Percentiles rank a stretch among this genome's conserved stretches.
Conservation (phyloP, 2,113 vertebrate genomes). For the Pimephales promelas region DNA sequence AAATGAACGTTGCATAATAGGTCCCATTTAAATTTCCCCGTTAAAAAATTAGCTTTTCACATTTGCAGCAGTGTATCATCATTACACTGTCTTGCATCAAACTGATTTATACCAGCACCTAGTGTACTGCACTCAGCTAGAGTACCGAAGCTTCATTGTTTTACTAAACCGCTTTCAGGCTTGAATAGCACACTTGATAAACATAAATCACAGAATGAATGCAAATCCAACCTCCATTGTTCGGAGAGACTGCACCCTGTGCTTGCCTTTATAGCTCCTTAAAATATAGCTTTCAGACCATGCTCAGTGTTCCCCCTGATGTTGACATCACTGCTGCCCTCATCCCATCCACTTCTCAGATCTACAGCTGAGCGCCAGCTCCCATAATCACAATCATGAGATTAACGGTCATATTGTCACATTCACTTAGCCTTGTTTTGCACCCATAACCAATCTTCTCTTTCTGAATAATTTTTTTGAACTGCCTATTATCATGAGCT, state of each 20-base stretch:
- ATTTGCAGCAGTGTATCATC: background rate
- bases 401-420: conserved; percentile 55
- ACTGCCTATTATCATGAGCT: conserved; percentile 38
- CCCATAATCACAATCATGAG: conserved; percentile 41
- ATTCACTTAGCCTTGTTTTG: conserved; percentile 41
- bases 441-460: conserved; percentile 11
- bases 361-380: conserved; percentile 16
- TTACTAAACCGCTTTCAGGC: background rate
- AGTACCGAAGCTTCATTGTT: background rate
- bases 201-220: conserved; percentile 16
- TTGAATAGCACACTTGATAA: background rate
- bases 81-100: background rate
- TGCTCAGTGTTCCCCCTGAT: background rate
- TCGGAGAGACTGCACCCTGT: background rate
- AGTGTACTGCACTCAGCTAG: conserved; percentile 1
- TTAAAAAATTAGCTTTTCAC: background rate
- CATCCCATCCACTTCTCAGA: background rate
- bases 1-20: too few relatives aligned
- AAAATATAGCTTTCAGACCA: background rate
- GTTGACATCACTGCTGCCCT: conserved; percentile 2
- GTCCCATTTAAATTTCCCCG: background rate
- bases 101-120: background rate
- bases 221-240: conserved; percentile 5
- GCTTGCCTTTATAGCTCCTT: background rate
- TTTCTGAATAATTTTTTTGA: conserved; percentile 24